Percentiles rank a stretch among this genome's conserved stretches.
Evolutionary conservation across 2,113 vertebrate species (phyloP).

Genomic region (Tachysurus fulvidraco): DNA sequence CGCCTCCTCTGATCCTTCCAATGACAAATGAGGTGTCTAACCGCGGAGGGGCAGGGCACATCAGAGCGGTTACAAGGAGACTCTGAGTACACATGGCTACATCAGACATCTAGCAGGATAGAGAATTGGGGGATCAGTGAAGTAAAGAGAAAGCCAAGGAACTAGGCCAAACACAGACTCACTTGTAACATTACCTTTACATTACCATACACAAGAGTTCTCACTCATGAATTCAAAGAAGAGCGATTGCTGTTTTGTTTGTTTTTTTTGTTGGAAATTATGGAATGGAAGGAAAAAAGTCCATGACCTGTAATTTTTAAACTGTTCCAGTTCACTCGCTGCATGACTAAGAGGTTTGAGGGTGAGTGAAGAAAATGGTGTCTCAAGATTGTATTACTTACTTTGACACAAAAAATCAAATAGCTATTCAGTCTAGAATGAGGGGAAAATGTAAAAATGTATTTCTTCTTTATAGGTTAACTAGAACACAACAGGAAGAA

Average conservation of each 20-base stretch:
- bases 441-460: not conserved
- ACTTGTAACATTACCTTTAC: slow-evolving; percentile 13
- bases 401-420: slow-evolving; percentile 6
- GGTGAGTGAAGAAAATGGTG: slow-evolving; percentile 29
- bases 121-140: slow-evolving; percentile 42
- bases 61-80: slow-evolving; percentile 65
- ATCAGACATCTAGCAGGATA: slow-evolving; percentile 50
- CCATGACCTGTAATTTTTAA: slow-evolving; percentile 34
- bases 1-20: slow-evolving; percentile 66
- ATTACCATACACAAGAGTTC: slow-evolving; percentile 28
- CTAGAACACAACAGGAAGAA: not conserved
- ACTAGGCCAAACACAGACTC: slow-evolving; percentile 48
- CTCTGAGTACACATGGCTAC: slow-evolving; percentile 71
- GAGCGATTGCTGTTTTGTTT: slow-evolving; percentile 5
- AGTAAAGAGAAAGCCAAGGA: slow-evolving; percentile 44
- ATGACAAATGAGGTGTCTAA: slow-evolving; percentile 73
- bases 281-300: not conserved
- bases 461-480: not conserved
- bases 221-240: slow-evolving; percentile 5
- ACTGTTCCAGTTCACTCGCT: slow-evolving; percentile 30
- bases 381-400: slow-evolving; percentile 4
- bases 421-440: not conserved
- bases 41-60: slow-evolving; percentile 69
- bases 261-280: not conserved
- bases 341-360: slow-evolving; percentile 26